Percentiles rank a stretch among this genome's conserved stretches.
Evolutionary conservation across 37 sponge, comb jelly and placozoan species (phyloP).

Genomic region (Chondrosia reniformis): DNA sequence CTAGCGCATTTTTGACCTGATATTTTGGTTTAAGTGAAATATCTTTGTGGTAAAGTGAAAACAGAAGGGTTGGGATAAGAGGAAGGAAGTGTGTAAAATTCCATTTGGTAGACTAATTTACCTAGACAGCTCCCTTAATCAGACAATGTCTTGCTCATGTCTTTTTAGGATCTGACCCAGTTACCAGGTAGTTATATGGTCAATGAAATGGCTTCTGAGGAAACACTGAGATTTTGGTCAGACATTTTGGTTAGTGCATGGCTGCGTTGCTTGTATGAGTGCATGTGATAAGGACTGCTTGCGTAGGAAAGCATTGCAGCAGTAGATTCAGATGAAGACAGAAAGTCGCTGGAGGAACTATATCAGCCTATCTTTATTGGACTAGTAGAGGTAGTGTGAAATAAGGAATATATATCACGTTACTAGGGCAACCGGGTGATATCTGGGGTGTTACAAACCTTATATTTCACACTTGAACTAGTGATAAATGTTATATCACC

Average conservation of each 20-base stretch:
- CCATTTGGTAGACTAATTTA: no score
- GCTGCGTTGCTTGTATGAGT: neutral
- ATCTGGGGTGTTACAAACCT: no score
- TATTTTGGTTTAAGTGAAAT: no score
- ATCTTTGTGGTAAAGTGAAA: neutral
- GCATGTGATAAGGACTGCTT: neutral
- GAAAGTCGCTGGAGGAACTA: constrained; percentile 33
- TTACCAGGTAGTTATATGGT: constrained; percentile 60
- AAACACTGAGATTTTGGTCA: constrained; percentile 57
- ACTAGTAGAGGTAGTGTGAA: constrained; percentile 58
- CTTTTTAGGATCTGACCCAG: constrained; percentile 45
- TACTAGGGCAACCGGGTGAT: no score
- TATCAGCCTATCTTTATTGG: constrained; percentile 30
- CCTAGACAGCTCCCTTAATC: no score
- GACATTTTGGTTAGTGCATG: constrained; percentile 53
- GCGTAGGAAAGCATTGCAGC: constrained; percentile 37
- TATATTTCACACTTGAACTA: no score
- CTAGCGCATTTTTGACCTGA: no score
- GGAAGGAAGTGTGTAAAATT: neutral
- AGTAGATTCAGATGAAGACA: neutral
- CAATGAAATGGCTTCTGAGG: constrained; percentile 57
- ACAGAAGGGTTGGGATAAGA: neutral
- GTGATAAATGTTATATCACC: no score
- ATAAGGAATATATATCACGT: no score
- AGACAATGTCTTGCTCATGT: neutral